These are phyloP conservation scores for Bugula neritina DNA, from an alignment of 2,888 invertebrate genomes.

Conservation along the genomic window DNA sequence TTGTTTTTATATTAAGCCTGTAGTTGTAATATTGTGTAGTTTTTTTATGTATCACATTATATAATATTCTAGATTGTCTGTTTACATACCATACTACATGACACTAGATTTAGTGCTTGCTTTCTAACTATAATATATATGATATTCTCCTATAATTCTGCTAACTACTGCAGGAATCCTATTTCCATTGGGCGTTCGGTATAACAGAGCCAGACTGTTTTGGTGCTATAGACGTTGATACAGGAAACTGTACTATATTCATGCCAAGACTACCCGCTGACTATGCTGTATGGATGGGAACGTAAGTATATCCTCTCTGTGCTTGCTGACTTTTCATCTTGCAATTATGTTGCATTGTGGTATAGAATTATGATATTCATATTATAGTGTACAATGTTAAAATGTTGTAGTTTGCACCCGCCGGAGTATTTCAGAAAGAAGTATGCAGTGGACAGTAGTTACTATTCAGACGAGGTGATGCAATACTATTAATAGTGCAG, in stretches of 20 bases:
- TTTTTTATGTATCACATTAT: no score
- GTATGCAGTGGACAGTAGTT: constrained; percentile 76
- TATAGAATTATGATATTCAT: no score
- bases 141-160: no score
- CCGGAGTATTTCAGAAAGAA: constrained; percentile 69
- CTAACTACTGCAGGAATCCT: constrained; percentile 71
- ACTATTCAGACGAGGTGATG: constrained; percentile 70
- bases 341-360: no score
- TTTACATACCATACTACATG: no score
- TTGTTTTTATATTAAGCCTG: no score
- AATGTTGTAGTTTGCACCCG: constrained; percentile 57
- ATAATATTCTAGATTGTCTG: not conserved
- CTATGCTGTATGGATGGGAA: constrained; percentile 93
- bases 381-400: no score
- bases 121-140: no score
- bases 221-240: constrained; percentile 72
- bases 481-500: no score
- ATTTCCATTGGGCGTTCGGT: constrained; percentile 93
- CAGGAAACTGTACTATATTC: constrained; percentile 70
- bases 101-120: no score
- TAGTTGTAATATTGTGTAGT: no score
- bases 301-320: constrained; percentile 46
- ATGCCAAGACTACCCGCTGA: constrained; percentile 76
- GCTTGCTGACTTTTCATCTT: no score
- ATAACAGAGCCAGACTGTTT: constrained; percentile 86